Evolutionary conservation across 2,797 vertebrate genomes (phyloP).

Genomic region (Sparus aurata): DNA sequence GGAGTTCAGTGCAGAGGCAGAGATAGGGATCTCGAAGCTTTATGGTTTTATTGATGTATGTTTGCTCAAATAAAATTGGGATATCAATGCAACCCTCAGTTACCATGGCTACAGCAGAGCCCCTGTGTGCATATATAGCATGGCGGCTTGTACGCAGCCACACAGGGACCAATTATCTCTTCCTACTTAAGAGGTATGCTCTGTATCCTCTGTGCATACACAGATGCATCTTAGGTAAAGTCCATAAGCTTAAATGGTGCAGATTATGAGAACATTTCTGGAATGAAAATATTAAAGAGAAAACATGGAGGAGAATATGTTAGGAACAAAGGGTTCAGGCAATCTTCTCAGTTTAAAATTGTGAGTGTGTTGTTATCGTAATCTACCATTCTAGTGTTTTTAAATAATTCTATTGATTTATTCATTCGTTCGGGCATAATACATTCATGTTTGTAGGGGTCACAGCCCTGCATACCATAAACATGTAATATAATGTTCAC

Average conservation of each 20-base stretch:
- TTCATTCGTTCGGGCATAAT: no score
- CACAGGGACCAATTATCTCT: conserved; percentile 80
- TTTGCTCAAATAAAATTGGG: conserved; percentile 65
- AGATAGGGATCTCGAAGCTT: conserved; percentile 24
- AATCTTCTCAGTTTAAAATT: background rate
- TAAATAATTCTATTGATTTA: background rate
- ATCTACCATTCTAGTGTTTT: background rate
- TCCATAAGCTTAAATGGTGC: conserved; percentile 49
- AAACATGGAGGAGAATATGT: conserved; percentile 5
- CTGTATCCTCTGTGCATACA: background rate
- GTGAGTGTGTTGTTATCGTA: background rate
- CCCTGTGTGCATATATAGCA: conserved; percentile 58
- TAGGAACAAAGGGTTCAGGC: conserved; percentile 7
- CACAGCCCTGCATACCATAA: no score
- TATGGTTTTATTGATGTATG: conserved; percentile 58
- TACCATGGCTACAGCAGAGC: conserved; percentile 75
- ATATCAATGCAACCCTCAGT: conserved; percentile 67
- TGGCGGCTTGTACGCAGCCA: conserved; percentile 45
- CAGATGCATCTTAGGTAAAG: conserved; percentile 24
- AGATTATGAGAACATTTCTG: conserved; percentile 45
- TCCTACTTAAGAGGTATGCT: conserved; percentile 27
- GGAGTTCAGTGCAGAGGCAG: background rate
- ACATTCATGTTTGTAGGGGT: no score
- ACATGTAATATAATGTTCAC: no score
- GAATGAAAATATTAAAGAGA: conserved; percentile 34